A percentile compares a stretch with the other conserved stretches of the same genome.
Evolutionary conservation across 2,888 invertebrate genomes (phyloP).

Genomic region (Noctuana brunneofusca): DNA sequence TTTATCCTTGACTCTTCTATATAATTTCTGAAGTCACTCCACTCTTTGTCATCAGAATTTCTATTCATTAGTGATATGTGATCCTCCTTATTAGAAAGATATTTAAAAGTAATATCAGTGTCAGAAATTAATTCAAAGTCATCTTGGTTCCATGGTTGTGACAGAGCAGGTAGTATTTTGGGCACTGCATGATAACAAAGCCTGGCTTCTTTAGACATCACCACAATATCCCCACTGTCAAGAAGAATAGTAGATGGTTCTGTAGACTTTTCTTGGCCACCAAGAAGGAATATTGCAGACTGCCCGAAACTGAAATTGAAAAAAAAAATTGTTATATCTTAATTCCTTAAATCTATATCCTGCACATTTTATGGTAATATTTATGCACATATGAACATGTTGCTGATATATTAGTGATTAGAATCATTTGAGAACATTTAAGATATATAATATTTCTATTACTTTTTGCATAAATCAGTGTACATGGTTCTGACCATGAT

Average conservation of each 20-base stretch:
- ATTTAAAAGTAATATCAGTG: slow-evolving; percentile 48
- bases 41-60: slow-evolving; percentile 60
- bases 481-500: too few relatives aligned
- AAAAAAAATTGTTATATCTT: slow-evolving; percentile 5
- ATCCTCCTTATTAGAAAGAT: slow-evolving; percentile 49
- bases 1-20: slow-evolving; percentile 91
- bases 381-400: too few relatives aligned
- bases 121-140: slow-evolving; percentile 33
- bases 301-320: slow-evolving; percentile 93
- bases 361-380: too few relatives aligned
- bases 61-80: slow-evolving; percentile 48
- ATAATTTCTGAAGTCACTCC: slow-evolving; percentile 84
- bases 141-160: slow-evolving; percentile 74
- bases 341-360: not conserved
- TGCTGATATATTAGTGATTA: too few relatives aligned
- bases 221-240: slow-evolving; percentile 93
- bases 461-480: too few relatives aligned
- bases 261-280: slow-evolving; percentile 87
- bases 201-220: slow-evolving; percentile 94
- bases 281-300: slow-evolving; percentile 96
- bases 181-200: slow-evolving; percentile 97
- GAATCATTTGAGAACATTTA: too few relatives aligned
- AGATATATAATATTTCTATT: too few relatives aligned
- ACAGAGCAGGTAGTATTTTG: slow-evolving; percentile 85
- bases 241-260: slow-evolving; percentile 88